phyloP scores from a whole-genome alignment of 2,888 invertebrate species.

The Thereva nobilitata region DNA sequence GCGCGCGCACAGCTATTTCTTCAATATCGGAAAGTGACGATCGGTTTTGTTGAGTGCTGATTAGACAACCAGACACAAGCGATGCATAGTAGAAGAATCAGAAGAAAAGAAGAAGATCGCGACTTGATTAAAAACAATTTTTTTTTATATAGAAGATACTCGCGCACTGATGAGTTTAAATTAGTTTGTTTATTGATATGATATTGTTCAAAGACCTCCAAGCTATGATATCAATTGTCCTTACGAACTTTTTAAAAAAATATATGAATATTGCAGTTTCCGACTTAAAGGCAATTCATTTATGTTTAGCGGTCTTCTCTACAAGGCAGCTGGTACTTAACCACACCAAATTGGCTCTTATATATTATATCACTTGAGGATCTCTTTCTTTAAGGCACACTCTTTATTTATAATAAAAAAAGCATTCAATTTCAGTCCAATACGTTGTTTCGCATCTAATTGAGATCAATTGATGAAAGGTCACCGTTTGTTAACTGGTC shows the following conservation, averaged over 20 bases:
- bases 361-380: no score
- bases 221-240: slow-evolving; percentile 5
- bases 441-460: no score
- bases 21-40: neutral
- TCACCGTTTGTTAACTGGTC: no score
- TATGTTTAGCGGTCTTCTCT: no score
- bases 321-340: no score
- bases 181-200: slow-evolving; percentile 42
- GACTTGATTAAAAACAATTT: slow-evolving; percentile 29
- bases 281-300: no score
- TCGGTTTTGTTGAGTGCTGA: no score
- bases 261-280: neutral
- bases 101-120: slow-evolving; percentile 9
- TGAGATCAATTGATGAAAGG: no score
- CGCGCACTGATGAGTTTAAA: slow-evolving; percentile 33
- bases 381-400: no score
- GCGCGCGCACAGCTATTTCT: slow-evolving; percentile 19
- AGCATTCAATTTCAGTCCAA: no score
- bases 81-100: slow-evolving; percentile 1
- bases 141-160: slow-evolving; percentile 13
- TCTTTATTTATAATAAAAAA: no score
- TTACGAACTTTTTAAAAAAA: slow-evolving; percentile 11
- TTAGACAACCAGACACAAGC: slow-evolving; percentile 9
- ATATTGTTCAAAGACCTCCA: slow-evolving; percentile 37
- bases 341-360: no score